A percentile compares a stretch with the other conserved stretches of the same genome.
phyloP scores from a whole-genome alignment of 2,888 invertebrate species.

The Ceriagrion tenellum region DNA sequence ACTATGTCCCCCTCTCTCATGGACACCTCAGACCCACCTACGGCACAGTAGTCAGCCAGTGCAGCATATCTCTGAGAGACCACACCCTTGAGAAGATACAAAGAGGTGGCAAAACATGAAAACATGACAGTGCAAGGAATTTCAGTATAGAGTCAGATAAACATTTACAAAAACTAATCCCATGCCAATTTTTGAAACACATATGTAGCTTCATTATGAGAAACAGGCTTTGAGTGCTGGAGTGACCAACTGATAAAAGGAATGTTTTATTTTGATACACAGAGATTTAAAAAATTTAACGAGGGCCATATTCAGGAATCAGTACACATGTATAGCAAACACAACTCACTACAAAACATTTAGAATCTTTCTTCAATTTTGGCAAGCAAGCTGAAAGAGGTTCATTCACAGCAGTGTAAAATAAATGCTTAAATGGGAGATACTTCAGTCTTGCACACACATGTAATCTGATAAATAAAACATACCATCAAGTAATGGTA shows the following conservation, averaged over 20 bases:
- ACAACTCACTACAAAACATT: background rate
- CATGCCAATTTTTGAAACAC: background rate
- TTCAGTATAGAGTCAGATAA: background rate
- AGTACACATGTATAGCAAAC: background rate
- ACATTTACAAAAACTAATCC: background rate
- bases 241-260: background rate
- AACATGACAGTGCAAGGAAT: background rate
- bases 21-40: constrained; percentile 94
- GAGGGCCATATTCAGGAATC: background rate
- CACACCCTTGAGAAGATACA: constrained; percentile 67
- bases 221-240: background rate
- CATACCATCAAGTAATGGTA: background rate
- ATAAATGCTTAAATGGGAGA: background rate
- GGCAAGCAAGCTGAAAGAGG: constrained; percentile 13
- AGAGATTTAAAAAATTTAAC: background rate
- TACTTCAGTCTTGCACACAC: background rate
- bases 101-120: background rate
- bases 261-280: background rate
- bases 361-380: background rate
- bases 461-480: background rate
- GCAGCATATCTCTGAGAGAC: constrained; percentile 84
- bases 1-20: constrained; percentile 94
- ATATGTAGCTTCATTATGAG: background rate
- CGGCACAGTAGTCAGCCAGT: constrained; percentile 95
- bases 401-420: background rate